phyloP scores from a whole-genome alignment of 2,113 vertebrate genomes.

The Haliaeetus leucogaster region DNA sequence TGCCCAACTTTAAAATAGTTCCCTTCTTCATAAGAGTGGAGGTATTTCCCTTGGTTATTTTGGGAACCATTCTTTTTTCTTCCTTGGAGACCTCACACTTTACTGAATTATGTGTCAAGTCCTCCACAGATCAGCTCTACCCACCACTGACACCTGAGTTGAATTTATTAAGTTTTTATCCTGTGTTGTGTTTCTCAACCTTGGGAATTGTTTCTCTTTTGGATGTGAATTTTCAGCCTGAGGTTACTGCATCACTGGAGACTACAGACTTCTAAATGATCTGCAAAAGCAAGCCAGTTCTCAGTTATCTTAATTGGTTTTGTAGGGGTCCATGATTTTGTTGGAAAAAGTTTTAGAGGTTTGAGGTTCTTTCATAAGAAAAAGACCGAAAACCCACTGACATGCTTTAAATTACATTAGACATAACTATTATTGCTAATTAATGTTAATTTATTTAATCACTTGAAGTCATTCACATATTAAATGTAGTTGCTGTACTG shows the following conservation, averaged over 20 bases:
- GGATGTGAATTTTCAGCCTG: neutral
- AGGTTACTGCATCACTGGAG: neutral
- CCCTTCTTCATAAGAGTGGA: neutral
- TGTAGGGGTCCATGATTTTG: neutral
- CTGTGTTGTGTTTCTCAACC: neutral
- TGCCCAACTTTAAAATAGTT: neutral
- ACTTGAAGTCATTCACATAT: neutral
- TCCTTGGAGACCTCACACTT: neutral
- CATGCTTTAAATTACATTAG: neutral
- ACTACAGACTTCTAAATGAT: neutral
- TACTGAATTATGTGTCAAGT: neutral
- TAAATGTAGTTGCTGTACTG: neutral
- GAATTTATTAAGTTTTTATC: neutral
- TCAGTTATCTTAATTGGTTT: neutral
- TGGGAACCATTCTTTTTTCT: neutral
- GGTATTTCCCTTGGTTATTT: neutral
- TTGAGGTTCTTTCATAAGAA: neutral
- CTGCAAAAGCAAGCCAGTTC: neutral
- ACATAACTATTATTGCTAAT: neutral
- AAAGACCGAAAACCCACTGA: neutral
- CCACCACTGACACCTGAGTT: neutral
- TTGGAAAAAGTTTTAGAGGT: neutral
- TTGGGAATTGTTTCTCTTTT: neutral
- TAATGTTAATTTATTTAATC: neutral
- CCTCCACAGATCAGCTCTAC: neutral